Evolutionary conservation across 2,113 vertebrate genomes (phyloP).

Genomic region (Halcyon senegalensis): DNA sequence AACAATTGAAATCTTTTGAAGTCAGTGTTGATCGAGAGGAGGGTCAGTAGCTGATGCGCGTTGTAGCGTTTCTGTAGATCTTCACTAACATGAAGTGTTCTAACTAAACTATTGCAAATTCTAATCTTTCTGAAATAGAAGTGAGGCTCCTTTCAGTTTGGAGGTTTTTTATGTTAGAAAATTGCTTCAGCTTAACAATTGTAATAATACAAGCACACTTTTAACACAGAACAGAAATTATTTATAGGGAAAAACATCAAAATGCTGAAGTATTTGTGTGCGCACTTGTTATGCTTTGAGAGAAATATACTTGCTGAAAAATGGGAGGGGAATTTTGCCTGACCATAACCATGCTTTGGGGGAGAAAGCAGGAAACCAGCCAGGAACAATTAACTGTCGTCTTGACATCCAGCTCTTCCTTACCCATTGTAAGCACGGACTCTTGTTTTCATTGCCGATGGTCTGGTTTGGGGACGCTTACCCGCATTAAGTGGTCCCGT

Average conservation of each 20-base stretch:
- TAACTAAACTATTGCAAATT: not conserved
- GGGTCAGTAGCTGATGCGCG: not conserved
- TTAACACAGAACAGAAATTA: not conserved
- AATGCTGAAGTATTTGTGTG: not conserved
- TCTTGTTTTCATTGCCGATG: not conserved
- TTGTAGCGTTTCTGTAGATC: not conserved
- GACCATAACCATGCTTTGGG: fast-evolving
- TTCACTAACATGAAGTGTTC: not conserved
- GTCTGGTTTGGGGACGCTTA: not conserved
- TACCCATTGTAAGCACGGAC: fast-evolving
- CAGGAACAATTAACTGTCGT: fast-evolving
- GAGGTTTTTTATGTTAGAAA: not conserved
- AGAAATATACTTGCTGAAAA: not conserved
- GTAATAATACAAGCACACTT: not conserved
- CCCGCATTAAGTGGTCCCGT: fast-evolving
- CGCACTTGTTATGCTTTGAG: not conserved
- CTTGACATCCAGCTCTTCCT: not conserved
- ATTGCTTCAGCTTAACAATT: not conserved
- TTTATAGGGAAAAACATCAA: not conserved
- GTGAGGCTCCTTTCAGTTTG: not conserved
- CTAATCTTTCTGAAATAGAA: not conserved
- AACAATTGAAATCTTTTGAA: not conserved
- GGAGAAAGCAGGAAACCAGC: not conserved
- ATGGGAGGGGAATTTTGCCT: not conserved
- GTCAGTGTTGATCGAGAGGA: not conserved